Evolutionary conservation across 2,888 invertebrate species (phyloP).

Genomic region (Byasa hedistus): DNA sequence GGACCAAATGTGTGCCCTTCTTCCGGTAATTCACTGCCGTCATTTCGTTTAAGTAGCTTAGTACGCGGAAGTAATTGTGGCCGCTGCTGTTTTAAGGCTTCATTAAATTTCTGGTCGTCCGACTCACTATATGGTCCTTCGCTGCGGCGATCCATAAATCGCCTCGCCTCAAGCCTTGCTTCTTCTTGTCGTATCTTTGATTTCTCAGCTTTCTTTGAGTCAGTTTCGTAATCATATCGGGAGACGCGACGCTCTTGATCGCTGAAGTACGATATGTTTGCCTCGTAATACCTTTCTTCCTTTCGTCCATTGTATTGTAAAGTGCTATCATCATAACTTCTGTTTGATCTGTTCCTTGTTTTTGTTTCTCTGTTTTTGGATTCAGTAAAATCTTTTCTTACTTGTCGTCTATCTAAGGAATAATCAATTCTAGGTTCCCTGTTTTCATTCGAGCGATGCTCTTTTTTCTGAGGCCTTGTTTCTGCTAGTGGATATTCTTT

Average conservation of each 20-base stretch:
- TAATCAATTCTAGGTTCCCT: slow-evolving; percentile 72
- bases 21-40: slow-evolving; percentile 73
- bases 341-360: slow-evolving; percentile 56
- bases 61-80: slow-evolving; percentile 84
- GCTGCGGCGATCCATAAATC: slow-evolving; percentile 62
- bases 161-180: slow-evolving; percentile 68
- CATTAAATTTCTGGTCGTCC: slow-evolving; percentile 79
- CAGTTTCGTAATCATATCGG: slow-evolving; percentile 74
- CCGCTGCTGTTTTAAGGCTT: slow-evolving; percentile 72
- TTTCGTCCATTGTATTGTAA: slow-evolving; percentile 65
- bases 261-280: slow-evolving; percentile 74
- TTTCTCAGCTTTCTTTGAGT: slow-evolving; percentile 77
- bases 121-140: slow-evolving; percentile 75
- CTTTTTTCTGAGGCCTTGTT: slow-evolving; percentile 62
- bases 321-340: slow-evolving; percentile 73
- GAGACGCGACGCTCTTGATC: slow-evolving; percentile 67
- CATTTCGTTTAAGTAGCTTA: slow-evolving; percentile 82
- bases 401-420: slow-evolving; percentile 67
- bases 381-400: slow-evolving; percentile 63
- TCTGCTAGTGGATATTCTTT: slow-evolving; percentile 71
- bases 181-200: slow-evolving; percentile 75
- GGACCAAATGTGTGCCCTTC: slow-evolving; percentile 89
- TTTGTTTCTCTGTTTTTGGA: slow-evolving; percentile 59
- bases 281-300: slow-evolving; percentile 70
- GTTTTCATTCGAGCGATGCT: slow-evolving; percentile 54